phyloP scores from a whole-genome alignment of 2,797 vertebrate species.

The Sebastes trivittatus region DNA sequence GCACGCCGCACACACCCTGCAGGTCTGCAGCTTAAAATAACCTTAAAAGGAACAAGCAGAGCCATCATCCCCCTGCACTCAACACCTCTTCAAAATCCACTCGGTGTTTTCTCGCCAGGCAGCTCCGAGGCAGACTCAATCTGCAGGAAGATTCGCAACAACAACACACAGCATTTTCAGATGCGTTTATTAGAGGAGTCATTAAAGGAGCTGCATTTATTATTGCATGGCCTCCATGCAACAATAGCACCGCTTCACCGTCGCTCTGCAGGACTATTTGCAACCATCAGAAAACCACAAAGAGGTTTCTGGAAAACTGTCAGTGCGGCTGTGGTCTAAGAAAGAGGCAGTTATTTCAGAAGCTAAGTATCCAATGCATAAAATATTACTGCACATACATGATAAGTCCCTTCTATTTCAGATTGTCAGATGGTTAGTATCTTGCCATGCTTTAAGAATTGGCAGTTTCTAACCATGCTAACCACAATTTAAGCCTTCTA shows the following conservation, averaged over 20 bases:
- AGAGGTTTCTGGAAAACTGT: slow-evolving; percentile 27
- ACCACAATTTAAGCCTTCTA: neutral
- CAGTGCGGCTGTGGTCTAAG: slow-evolving; percentile 4
- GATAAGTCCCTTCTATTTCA: neutral
- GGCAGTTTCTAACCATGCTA: neutral
- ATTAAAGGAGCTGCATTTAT: slow-evolving; percentile 53
- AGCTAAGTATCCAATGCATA: neutral
- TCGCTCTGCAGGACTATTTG: slow-evolving; percentile 37
- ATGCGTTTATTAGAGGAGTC: slow-evolving; percentile 40
- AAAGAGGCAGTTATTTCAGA: neutral
- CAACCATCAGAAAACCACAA: slow-evolving; percentile 19
- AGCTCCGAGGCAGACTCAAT: slow-evolving; percentile 61
- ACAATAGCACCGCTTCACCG: slow-evolving; percentile 12
- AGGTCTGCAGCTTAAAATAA: slow-evolving; percentile 81
- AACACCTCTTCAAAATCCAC: slow-evolving; percentile 79
- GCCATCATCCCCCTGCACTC: slow-evolving; percentile 74
- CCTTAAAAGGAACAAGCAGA: slow-evolving; percentile 75
- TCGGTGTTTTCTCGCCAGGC: slow-evolving; percentile 69
- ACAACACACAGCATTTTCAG: slow-evolving; percentile 57
- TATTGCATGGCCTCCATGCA: slow-evolving; percentile 45
- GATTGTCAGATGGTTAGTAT: neutral
- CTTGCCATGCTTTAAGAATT: neutral
- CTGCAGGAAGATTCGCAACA: slow-evolving; percentile 54
- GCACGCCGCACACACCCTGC: slow-evolving; percentile 57
- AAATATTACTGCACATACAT: slow-evolving; percentile 3